These are phyloP conservation scores for Bellardia bayeri DNA, from an alignment of 2,888 invertebrate genomes.

Conservation along the genomic window DNA sequence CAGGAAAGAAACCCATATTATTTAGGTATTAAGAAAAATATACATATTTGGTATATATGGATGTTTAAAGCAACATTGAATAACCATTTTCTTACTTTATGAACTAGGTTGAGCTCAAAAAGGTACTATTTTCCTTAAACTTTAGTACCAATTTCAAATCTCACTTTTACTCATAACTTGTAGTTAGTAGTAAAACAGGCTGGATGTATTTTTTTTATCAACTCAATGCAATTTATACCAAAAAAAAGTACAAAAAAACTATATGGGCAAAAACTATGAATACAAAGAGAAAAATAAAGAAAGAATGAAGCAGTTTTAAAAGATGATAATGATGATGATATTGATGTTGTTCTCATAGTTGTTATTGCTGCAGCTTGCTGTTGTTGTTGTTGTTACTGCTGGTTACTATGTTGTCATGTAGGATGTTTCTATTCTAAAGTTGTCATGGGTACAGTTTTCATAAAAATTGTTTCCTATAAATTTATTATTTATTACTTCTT, in stretches of 20 bases:
- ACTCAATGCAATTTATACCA: neutral
- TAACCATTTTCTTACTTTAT: too few species aligned
- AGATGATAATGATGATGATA: conserved; percentile 12
- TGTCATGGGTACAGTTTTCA: conserved; percentile 36
- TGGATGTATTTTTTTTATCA: neutral
- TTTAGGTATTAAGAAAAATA: too few species aligned
- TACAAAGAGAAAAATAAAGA: conserved; percentile 4
- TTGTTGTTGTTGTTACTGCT: neutral
- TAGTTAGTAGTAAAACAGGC: neutral
- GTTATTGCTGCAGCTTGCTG: neutral
- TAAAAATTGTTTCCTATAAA: conserved; percentile 1
- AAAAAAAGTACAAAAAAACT: neutral
- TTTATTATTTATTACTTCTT: neutral
- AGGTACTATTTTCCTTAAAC: too few species aligned
- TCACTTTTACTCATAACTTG: too few species aligned
- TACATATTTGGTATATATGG: too few species aligned
- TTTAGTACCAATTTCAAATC: too few species aligned
- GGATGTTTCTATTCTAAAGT: neutral
- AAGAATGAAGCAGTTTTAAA: conserved; percentile 1
- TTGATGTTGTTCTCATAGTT: neutral
- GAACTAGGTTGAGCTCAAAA: too few species aligned
- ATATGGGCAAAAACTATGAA: neutral
- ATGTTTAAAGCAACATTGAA: too few species aligned
- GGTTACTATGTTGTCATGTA: conserved; percentile 39
- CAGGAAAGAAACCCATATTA: too few species aligned